Conservation (phyloP, 1,140 invertebrate species). For the Drosophila leontia region DNA sequence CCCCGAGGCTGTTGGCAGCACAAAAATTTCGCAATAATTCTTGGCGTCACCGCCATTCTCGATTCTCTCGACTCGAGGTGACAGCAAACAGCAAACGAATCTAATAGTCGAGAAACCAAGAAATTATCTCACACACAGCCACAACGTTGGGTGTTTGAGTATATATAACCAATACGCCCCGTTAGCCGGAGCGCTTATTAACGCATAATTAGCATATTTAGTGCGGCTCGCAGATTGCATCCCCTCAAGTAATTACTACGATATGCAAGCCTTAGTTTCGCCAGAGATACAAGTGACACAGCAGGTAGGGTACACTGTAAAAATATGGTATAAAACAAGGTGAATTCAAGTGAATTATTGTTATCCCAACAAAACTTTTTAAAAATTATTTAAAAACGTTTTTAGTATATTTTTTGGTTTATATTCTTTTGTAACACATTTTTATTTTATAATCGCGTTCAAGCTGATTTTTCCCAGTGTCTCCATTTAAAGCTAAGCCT, state of each 20-base stretch:
- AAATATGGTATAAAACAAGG: not conserved
- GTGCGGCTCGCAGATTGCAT: conserved; percentile 64
- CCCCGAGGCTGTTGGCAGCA: conserved; percentile 53
- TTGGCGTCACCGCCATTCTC: conserved; percentile 38
- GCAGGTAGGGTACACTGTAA: conserved; percentile 1
- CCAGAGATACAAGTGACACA: conserved; percentile 34
- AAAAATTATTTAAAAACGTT: not conserved
- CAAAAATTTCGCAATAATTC: conserved; percentile 76
- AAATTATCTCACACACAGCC: conserved; percentile 62
- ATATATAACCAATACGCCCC: conserved; percentile 34
- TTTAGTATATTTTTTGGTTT: not conserved
- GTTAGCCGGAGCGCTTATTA: conserved; percentile 71
- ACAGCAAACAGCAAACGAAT: conserved; percentile 50
- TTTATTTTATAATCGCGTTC: not conserved
- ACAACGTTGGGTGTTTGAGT: conserved; percentile 4
- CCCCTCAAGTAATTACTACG: conserved; percentile 31
- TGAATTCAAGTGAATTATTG: not conserved
- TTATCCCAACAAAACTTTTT: not conserved
- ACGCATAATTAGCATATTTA: conserved; percentile 83
- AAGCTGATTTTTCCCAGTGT: conserved; percentile 19
- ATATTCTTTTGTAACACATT: not conserved
- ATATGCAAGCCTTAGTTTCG: conserved; percentile 19
- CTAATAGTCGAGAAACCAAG: conserved; percentile 52
- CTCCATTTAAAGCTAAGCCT: conserved; percentile 63
- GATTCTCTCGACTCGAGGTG: conserved; percentile 37